Percentiles rank a stretch among this genome's conserved stretches.
phyloP scores from a whole-genome alignment of 92 coral and sea anemone species.

The Montipora capitata region DNA sequence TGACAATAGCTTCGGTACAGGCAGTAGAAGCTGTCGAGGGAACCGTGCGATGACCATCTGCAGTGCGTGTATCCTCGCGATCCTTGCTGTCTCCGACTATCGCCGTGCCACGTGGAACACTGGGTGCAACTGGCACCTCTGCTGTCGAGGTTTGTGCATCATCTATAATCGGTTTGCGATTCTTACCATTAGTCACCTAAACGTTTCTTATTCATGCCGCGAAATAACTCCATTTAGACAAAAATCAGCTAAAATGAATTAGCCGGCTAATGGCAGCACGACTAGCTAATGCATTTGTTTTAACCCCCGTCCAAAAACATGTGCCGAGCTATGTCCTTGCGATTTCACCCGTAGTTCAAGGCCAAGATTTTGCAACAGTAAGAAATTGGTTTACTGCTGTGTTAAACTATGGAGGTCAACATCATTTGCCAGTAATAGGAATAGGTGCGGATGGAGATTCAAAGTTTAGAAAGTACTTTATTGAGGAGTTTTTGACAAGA shows the following conservation, averaged over 20 bases:
- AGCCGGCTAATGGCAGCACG: slow-evolving; percentile 12
- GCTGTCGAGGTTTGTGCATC: slow-evolving; percentile 9
- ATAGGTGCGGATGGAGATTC: slow-evolving; percentile 62
- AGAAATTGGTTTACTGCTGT: slow-evolving; percentile 34
- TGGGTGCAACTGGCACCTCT: slow-evolving; percentile 17
- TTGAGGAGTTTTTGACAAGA: slow-evolving; percentile 21
- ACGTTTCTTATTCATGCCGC: neutral
- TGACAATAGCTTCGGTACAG: slow-evolving; percentile 10
- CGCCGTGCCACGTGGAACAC: neutral
- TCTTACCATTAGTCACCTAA: slow-evolving; percentile 2
- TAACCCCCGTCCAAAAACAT: slow-evolving; percentile 40
- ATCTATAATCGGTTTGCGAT: slow-evolving; percentile 1
- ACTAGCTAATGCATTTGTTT: slow-evolving; percentile 62
- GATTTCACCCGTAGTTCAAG: slow-evolving; percentile 38
- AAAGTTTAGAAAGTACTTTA: slow-evolving; percentile 51
- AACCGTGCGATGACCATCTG: neutral
- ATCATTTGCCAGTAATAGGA: slow-evolving; percentile 34
- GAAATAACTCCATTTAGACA: slow-evolving; percentile 13
- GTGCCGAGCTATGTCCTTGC: slow-evolving; percentile 53
- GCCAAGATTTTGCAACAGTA: slow-evolving; percentile 40
- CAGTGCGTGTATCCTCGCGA: neutral
- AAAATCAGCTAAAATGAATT: slow-evolving; percentile 13
- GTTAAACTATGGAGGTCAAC: slow-evolving; percentile 23
- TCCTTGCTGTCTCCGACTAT: neutral
- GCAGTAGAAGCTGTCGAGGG: slow-evolving; percentile 28